Evolutionary conservation across 2,888 invertebrate species (phyloP).

Genomic region (Torymus tubicola): DNA sequence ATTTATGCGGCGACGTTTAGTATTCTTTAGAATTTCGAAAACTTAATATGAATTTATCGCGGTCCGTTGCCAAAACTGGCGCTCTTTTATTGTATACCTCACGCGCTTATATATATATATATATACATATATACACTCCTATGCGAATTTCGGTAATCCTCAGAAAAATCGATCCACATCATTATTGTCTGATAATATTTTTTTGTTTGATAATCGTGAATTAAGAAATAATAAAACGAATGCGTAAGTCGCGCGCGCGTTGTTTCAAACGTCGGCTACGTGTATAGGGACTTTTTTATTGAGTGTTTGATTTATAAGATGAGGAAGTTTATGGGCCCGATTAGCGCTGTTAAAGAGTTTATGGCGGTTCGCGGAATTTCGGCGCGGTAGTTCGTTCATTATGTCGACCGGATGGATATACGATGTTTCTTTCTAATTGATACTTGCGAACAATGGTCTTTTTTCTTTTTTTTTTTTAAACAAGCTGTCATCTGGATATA

Average conservation of each 20-base stretch:
- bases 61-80: no score
- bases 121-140: no score
- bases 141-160: no score
- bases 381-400: slow-evolving; percentile 28
- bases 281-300: slow-evolving; percentile 25
- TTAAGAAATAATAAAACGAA: no score
- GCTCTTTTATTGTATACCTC: not conserved
- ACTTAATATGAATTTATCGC: slow-evolving; percentile 51
- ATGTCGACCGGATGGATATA: slow-evolving; percentile 29
- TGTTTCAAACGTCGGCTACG: not conserved
- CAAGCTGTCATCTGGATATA: no score
- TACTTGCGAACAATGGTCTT: no score
- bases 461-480: no score
- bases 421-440: not conserved
- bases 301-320: slow-evolving; percentile 43
- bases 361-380: slow-evolving; percentile 39
- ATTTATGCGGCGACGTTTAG: slow-evolving; percentile 44
- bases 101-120: no score
- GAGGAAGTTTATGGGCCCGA: slow-evolving; percentile 37
- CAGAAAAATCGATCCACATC: no score
- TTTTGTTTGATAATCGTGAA: no score
- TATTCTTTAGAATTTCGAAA: slow-evolving; percentile 46
- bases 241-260: no score
- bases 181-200: no score
- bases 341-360: slow-evolving; percentile 40